These are phyloP conservation scores for Trinorchestia longiramus DNA, from an alignment of 1,140 invertebrate species.

Conservation along the genomic window DNA sequence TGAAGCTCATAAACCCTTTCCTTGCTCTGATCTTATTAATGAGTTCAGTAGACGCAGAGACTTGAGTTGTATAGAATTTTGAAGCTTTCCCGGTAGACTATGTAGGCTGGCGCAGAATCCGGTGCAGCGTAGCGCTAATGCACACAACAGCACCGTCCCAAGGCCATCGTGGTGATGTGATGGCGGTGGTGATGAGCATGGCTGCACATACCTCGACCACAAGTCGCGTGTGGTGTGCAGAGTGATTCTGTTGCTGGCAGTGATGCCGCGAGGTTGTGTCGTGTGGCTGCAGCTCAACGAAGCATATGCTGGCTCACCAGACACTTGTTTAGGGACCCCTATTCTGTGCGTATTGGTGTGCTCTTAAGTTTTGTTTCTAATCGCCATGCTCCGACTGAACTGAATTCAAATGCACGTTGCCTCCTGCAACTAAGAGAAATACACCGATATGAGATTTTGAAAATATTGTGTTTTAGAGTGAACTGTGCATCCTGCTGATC, in stretches of 20 bases:
- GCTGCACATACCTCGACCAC: constrained; percentile 18
- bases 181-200: constrained; percentile 10
- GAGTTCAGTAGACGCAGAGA: neutral
- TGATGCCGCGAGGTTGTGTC: constrained; percentile 42
- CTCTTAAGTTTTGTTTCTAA: neutral
- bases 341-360: neutral
- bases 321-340: neutral
- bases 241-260: constrained; percentile 51
- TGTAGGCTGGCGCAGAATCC: neutral
- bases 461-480: neutral
- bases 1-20: neutral
- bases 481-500: neutral
- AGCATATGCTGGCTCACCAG: constrained; percentile 41
- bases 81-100: constrained; percentile 23
- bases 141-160: neutral
- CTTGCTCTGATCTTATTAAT: neutral
- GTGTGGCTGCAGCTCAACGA: neutral
- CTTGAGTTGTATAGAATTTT: neutral
- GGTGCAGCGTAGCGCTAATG: constrained; percentile 1
- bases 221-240: neutral
- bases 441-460: neutral
- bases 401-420: neutral
- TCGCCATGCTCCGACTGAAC: neutral
- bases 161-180: constrained; percentile 42
- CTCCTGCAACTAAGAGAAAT: neutral